Percentiles rank a stretch among this genome's conserved stretches.
These are phyloP conservation scores for Napeogenes inachia DNA, from an alignment of 2,888 invertebrate genomes.

Conservation along the genomic window DNA sequence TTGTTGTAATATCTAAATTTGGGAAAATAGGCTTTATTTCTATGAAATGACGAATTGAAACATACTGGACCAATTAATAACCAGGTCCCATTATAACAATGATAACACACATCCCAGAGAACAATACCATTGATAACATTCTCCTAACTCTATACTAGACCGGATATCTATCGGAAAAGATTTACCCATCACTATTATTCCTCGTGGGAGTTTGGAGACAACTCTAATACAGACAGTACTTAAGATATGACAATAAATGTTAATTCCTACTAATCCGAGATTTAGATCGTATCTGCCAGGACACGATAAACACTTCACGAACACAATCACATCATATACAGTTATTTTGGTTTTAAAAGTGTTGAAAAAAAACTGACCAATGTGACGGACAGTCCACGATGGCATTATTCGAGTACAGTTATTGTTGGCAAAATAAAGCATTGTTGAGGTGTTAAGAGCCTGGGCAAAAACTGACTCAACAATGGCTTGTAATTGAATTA, in stretches of 20 bases:
- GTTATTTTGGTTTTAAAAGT: slow-evolving; percentile 50
- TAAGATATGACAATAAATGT: slow-evolving; percentile 54
- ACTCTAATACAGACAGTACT: slow-evolving; percentile 52
- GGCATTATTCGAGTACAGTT: slow-evolving; percentile 54
- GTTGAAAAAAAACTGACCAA: slow-evolving; percentile 50
- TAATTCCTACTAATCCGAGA: slow-evolving; percentile 63
- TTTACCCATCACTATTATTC: slow-evolving; percentile 41
- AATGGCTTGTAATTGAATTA: slow-evolving; percentile 72
- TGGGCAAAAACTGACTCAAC: slow-evolving; percentile 58
- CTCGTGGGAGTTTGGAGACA: slow-evolving; percentile 56
- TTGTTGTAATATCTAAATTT: no score
- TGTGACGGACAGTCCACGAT: slow-evolving; percentile 38
- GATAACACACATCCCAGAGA: neutral
- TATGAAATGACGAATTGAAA: no score
- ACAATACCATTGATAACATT: slow-evolving; percentile 9
- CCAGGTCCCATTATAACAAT: no score
- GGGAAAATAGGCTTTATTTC: no score
- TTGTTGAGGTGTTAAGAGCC: slow-evolving; percentile 51
- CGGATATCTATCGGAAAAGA: slow-evolving; percentile 50
- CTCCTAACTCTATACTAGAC: slow-evolving; percentile 30
- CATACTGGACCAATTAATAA: no score
- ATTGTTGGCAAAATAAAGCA: slow-evolving; percentile 72
- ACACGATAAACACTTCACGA: slow-evolving; percentile 66
- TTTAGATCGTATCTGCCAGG: slow-evolving; percentile 69
- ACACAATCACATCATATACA: slow-evolving; percentile 56